Conservation (phyloP, 1,140 invertebrate species). For the Lepidurus apus region DNA sequence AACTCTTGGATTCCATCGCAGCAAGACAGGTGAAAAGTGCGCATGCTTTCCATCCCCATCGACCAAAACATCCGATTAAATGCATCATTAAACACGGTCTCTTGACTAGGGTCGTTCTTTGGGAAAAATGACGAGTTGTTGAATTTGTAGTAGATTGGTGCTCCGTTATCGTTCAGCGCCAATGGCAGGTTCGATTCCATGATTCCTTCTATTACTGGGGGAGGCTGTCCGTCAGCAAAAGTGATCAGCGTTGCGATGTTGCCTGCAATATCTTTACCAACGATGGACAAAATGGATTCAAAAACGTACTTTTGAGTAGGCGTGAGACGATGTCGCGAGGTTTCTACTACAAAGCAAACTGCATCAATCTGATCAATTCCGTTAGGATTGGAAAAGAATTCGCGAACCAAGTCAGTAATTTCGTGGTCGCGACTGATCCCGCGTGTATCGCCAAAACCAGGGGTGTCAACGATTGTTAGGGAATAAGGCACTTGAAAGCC, state of each 20-base stretch:
- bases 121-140: neutral
- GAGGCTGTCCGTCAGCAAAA: neutral
- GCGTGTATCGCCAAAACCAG: conserved; percentile 27
- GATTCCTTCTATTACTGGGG: neutral
- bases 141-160: neutral
- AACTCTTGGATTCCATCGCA: neutral
- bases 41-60: neutral
- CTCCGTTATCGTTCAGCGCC: neutral
- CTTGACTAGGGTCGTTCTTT: neutral
- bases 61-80: neutral
- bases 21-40: neutral
- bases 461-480: conserved; percentile 30
- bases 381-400: neutral
- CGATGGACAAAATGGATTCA: neutral
- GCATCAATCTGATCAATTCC: conserved; percentile 9
- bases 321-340: neutral
- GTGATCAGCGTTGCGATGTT: neutral
- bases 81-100: neutral
- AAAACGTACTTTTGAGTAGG: neutral
- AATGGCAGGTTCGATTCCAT: neutral
- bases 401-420: conserved; percentile 19
- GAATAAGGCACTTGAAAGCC: conserved; percentile 22
- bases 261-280: neutral
- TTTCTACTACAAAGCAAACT: neutral
- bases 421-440: conserved; percentile 8